Conservation (phyloP, 2,888 invertebrate species). For the Caenorhabditis drosophilae region DNA sequence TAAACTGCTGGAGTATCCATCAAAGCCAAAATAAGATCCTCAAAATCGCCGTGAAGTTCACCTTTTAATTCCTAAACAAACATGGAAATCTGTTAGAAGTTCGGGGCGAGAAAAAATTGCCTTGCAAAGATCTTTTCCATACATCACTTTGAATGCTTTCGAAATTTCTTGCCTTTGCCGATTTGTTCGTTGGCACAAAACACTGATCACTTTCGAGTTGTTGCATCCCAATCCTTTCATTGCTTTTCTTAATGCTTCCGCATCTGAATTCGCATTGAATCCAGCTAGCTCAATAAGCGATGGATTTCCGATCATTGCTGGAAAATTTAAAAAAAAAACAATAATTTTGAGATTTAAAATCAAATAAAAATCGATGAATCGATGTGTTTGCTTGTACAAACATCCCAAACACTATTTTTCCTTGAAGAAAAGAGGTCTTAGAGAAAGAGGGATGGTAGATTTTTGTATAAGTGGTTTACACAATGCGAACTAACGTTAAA, state of each 20-base stretch:
- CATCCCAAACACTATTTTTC: too few relatives aligned
- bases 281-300: conserved; percentile 56
- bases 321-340: conserved; percentile 12
- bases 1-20: conserved; percentile 69
- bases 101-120: conserved; percentile 6
- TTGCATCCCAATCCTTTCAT: conserved; percentile 69
- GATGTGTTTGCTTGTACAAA: too few relatives aligned
- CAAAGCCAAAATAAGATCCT: conserved; percentile 65
- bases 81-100: neutral
- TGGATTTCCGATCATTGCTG: conserved; percentile 55
- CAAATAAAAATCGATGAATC: too few relatives aligned
- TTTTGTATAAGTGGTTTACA: too few relatives aligned
- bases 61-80: conserved; percentile 52
- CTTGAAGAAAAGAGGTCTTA: too few relatives aligned
- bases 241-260: conserved; percentile 63
- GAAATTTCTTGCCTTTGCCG: conserved; percentile 84
- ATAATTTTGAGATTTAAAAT: too few relatives aligned
- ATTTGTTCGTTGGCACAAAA: conserved; percentile 83
- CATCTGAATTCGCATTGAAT: conserved; percentile 66
- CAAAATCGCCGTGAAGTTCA: conserved; percentile 68
- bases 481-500: too few relatives aligned
- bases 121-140: conserved; percentile 77
- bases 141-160: conserved; percentile 78
- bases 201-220: conserved; percentile 61
- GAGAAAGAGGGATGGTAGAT: too few relatives aligned